Percentiles rank a stretch among this genome's conserved stretches.
Evolutionary conservation across 2,888 invertebrate genomes (phyloP).

Genomic region (Petrophora chlorosata): DNA sequence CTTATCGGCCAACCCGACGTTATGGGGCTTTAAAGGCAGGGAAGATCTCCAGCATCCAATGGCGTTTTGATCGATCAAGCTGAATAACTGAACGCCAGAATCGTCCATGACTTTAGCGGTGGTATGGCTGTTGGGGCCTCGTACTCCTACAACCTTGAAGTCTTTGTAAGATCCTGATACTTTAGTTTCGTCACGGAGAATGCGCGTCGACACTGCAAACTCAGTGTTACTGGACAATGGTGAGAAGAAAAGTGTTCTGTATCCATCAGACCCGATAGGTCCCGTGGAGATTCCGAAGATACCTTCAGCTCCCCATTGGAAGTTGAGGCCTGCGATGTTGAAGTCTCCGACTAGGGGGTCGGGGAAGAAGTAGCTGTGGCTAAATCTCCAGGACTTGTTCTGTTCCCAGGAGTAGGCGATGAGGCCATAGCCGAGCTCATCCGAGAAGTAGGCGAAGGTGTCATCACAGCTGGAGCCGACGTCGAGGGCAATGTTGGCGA

Average conservation of each 20-base stretch:
- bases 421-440: conserved; percentile 92
- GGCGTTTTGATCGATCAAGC: conserved; percentile 91
- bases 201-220: conserved; percentile 90
- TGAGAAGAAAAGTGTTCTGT: conserved; percentile 89
- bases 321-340: conserved; percentile 91
- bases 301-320: conserved; percentile 93
- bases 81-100: conserved; percentile 89
- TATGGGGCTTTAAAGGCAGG: conserved; percentile 85
- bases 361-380: conserved; percentile 91
- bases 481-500: conserved; percentile 94
- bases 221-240: conserved; percentile 91
- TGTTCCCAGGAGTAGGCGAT: conserved; percentile 90
- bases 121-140: conserved; percentile 87
- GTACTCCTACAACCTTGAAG: conserved; percentile 86
- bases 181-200: conserved; percentile 87
- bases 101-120: conserved; percentile 90
- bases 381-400: conserved; percentile 91
- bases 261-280: conserved; percentile 86
- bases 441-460: conserved; percentile 91
- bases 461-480: conserved; percentile 89
- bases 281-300: conserved; percentile 91
- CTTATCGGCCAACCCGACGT: conserved; percentile 88
- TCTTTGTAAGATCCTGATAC: conserved; percentile 88
- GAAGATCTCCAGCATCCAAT: conserved; percentile 92
- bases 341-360: conserved; percentile 91